phyloP scores from a whole-genome alignment of 2,113 vertebrate genomes.

The Laterallus jamaicensis region DNA sequence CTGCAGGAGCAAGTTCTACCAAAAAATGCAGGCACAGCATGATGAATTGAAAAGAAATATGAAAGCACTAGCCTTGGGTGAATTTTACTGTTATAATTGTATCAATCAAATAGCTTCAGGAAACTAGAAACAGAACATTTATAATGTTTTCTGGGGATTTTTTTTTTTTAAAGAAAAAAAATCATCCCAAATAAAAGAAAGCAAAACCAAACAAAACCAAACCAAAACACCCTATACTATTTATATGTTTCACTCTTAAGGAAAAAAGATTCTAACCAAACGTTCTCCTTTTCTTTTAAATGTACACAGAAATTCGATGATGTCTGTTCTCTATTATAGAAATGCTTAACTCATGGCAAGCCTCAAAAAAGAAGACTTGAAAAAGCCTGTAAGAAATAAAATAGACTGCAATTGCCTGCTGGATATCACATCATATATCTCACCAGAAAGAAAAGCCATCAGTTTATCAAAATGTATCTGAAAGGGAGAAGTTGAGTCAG shows the following conservation, averaged over 20 bases:
- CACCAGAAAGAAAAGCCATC: slow-evolving; percentile 85
- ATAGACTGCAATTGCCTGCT: slow-evolving; percentile 79
- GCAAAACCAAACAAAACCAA: slow-evolving; percentile 35
- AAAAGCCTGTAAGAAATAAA: slow-evolving; percentile 72
- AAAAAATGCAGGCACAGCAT: slow-evolving; percentile 40
- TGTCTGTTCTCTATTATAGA: slow-evolving; percentile 99
- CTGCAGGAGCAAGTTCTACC: slow-evolving; percentile 52
- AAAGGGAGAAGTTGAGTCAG: slow-evolving; percentile 58
- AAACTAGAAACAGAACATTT: slow-evolving; percentile 56
- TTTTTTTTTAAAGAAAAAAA: slow-evolving; percentile 7
- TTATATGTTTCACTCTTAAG: slow-evolving; percentile 54
- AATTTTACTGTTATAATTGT: slow-evolving; percentile 40
- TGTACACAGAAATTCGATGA: slow-evolving; percentile 98
- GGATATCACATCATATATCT: slow-evolving; percentile 85
- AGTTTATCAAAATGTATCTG: slow-evolving; percentile 93
- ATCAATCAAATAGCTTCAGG: slow-evolving; percentile 44
- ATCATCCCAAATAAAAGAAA: slow-evolving; percentile 27
- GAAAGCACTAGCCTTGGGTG: slow-evolving; percentile 43
- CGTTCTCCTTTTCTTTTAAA: slow-evolving; percentile 54
- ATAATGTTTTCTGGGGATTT: not conserved
- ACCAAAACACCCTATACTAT: not conserved
- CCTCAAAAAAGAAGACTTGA: slow-evolving; percentile 78
- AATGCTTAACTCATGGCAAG: slow-evolving; percentile 91
- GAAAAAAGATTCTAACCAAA: slow-evolving; percentile 57
- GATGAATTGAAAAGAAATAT: slow-evolving; percentile 31